These are phyloP conservation scores for Daubentonia madagascariensis DNA, from an alignment of 2,113 vertebrate species.

Conservation along the genomic window DNA sequence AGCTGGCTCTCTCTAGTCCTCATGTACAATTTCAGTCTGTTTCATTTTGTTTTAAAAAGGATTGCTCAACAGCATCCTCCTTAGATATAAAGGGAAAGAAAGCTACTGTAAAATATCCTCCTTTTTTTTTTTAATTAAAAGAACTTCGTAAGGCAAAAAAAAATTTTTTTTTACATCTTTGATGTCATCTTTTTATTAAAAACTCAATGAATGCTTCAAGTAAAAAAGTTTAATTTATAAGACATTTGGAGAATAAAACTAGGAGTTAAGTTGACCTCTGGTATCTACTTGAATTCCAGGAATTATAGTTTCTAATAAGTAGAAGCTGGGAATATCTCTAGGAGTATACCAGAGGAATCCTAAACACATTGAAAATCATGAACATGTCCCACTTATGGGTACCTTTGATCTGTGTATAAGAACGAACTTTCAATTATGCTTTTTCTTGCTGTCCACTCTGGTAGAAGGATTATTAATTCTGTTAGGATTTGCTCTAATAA, in stretches of 20 bases:
- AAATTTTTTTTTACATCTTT: background rate
- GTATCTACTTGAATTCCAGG: slow-evolving; percentile 64
- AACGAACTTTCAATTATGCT: background rate
- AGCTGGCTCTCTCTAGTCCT: background rate
- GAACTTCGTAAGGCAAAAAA: background rate
- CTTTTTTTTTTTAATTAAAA: background rate
- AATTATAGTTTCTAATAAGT: background rate
- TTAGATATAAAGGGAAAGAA: background rate
- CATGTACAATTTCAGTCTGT: background rate
- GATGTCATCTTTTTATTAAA: background rate
- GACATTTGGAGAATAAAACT: slow-evolving; percentile 57
- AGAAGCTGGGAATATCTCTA: background rate
- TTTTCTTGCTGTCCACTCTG: background rate
- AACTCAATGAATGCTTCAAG: background rate
- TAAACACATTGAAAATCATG: background rate
- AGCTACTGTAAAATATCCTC: background rate
- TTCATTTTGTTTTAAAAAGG: background rate
- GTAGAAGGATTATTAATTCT: background rate
- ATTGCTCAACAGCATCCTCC: background rate
- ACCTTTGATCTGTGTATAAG: background rate
- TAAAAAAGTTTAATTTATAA: background rate
- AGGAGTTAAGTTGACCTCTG: slow-evolving; percentile 71
- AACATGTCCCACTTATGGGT: background rate
- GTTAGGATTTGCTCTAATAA: background rate
- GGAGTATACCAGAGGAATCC: background rate